Percentiles rank a stretch among this genome's conserved stretches.
Evolutionary conservation across 2,797 vertebrate genomes (phyloP).

Genomic region (Smutsia temminckii): DNA sequence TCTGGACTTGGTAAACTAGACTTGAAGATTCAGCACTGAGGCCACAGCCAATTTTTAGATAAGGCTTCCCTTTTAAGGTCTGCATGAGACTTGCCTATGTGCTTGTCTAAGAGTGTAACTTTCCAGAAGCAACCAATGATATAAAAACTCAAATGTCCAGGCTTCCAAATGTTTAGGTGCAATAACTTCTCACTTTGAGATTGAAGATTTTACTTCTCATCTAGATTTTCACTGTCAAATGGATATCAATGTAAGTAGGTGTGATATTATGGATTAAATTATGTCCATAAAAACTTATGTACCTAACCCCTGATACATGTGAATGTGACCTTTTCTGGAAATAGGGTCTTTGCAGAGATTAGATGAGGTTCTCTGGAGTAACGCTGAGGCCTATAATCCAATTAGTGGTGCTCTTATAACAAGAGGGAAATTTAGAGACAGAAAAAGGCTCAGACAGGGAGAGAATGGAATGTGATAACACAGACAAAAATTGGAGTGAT

Average conservation of each 20-base stretch:
- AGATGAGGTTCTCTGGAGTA: neutral
- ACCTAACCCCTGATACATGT: neutral
- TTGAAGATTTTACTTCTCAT: constrained; percentile 18
- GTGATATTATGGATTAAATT: neutral
- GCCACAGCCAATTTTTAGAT: neutral
- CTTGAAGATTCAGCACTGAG: neutral
- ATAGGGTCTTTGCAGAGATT: neutral
- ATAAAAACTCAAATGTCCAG: neutral
- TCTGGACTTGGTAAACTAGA: neutral
- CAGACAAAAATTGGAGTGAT: neutral
- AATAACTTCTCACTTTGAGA: constrained; percentile 17
- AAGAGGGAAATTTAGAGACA: neutral
- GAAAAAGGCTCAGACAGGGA: neutral
- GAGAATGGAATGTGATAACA: neutral
- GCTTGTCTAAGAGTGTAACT: neutral
- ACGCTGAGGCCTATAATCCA: neutral
- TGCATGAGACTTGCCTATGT: neutral
- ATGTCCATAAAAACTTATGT: neutral
- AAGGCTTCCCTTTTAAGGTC: neutral
- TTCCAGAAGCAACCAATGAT: neutral
- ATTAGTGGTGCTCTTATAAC: neutral
- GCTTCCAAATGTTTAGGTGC: neutral
- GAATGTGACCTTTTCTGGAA: neutral
- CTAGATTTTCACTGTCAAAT: neutral
- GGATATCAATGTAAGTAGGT: neutral